Evolutionary conservation across 2,888 invertebrate species (phyloP).

Genomic region (Athrips mouffetella): DNA sequence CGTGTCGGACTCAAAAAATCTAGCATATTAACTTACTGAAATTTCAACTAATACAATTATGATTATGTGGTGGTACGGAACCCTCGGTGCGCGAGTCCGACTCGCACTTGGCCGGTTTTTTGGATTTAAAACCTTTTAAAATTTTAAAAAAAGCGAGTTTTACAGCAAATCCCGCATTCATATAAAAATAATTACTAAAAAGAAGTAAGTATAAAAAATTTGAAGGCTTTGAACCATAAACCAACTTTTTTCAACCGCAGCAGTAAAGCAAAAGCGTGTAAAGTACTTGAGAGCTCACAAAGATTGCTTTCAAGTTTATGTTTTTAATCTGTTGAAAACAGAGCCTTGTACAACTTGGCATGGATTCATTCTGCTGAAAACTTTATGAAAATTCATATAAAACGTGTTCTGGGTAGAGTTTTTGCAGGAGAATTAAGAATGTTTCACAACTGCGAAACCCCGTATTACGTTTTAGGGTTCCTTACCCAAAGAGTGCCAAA

Average conservation of each 20-base stretch:
- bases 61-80: too few species aligned
- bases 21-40: too few species aligned
- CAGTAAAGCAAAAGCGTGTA: slow-evolving; percentile 16
- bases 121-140: not conserved
- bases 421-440: not conserved
- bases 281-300: slow-evolving; percentile 13
- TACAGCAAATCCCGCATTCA: not conserved
- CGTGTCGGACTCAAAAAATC: too few species aligned
- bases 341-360: slow-evolving; percentile 18
- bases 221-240: slow-evolving; percentile 3
- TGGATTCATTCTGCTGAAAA: slow-evolving; percentile 15
- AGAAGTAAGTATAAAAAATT: not conserved
- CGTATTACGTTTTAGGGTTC: too few species aligned
- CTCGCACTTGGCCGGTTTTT: too few species aligned
- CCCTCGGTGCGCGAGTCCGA: too few species aligned
- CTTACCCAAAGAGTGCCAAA: too few species aligned
- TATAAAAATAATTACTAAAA: not conserved
- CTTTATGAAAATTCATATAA: slow-evolving; percentile 21
- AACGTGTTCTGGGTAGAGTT: slow-evolving; percentile 14
- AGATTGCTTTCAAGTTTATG: slow-evolving; percentile 19
- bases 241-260: slow-evolving; percentile 11
- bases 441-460: too few species aligned
- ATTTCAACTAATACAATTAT: too few species aligned
- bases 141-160: not conserved
- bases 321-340: slow-evolving; percentile 21